Conservation (phyloP, 2,888 invertebrate species). For the Lomographa bimaculata region DNA sequence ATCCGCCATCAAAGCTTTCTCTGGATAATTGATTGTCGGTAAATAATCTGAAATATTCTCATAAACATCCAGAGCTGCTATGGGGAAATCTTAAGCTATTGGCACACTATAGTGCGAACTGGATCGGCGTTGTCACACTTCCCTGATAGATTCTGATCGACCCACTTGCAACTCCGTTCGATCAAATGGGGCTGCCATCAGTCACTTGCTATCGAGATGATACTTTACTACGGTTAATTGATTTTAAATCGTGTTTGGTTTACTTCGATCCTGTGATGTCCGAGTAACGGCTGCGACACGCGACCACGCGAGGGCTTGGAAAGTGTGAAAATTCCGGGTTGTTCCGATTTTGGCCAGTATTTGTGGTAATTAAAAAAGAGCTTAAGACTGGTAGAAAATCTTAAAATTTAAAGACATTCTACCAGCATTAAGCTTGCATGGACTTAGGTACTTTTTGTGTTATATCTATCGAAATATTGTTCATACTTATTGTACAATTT, state of each 20-base stretch:
- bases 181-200: constrained; percentile 8
- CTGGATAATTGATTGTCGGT: constrained; percentile 3
- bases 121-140: constrained; percentile 2
- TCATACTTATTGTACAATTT: too few species aligned
- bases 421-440: too few species aligned
- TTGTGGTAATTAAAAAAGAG: too few species aligned
- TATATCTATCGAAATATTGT: too few species aligned
- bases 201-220: constrained; percentile 13
- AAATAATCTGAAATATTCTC: constrained; percentile 6
- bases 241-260: constrained; percentile 14
- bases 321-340: neutral
- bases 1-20: constrained; percentile 2
- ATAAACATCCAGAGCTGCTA: neutral
- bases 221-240: constrained; percentile 15
- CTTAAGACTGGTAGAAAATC: too few species aligned
- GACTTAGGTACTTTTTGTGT: too few species aligned
- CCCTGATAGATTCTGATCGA: constrained; percentile 10
- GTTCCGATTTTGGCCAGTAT: too few species aligned
- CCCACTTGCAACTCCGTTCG: neutral
- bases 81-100: constrained; percentile 4
- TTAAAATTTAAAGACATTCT: too few species aligned
- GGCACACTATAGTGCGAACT: constrained; percentile 2
- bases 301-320: constrained; percentile 5
- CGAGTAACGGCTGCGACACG: constrained; percentile 14
- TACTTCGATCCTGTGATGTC: constrained; percentile 14